Percentiles rank a stretch among this genome's conserved stretches.
Conservation (phyloP, 2,797 vertebrate genomes). For the Potorous gilbertii region DNA sequence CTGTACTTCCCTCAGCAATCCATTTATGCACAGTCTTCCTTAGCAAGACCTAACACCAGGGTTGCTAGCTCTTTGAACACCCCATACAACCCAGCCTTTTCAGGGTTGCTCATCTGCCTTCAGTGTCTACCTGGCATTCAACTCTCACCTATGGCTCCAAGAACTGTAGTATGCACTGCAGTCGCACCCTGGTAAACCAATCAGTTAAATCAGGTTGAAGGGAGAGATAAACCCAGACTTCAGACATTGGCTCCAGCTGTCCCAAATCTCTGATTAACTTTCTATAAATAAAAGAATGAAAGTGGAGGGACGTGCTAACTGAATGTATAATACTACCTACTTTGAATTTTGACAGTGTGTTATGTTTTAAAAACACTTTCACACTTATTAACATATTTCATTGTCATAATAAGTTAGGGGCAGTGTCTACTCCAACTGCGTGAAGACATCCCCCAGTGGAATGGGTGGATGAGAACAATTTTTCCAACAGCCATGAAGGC, state of each 20-base stretch:
- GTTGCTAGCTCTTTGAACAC: neutral
- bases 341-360: neutral
- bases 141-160: neutral
- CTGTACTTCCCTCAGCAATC: neutral
- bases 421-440: neutral
- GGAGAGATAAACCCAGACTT: neutral
- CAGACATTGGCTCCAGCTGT: neutral
- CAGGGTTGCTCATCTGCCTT: neutral
- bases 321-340: neutral
- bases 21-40: neutral
- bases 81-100: neutral
- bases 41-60: neutral
- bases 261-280: constrained; percentile 4
- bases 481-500: neutral
- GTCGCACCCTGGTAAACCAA: neutral
- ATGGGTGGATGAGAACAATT: neutral
- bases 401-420: neutral
- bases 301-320: neutral
- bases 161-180: neutral
- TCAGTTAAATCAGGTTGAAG: neutral
- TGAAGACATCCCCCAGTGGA: neutral
- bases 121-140: neutral
- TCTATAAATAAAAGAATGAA: neutral
- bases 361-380: neutral
- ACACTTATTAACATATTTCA: neutral